Evolutionary conservation across 2,113 vertebrate genomes (phyloP).

Genomic region (Corythaeola cristata): DNA sequence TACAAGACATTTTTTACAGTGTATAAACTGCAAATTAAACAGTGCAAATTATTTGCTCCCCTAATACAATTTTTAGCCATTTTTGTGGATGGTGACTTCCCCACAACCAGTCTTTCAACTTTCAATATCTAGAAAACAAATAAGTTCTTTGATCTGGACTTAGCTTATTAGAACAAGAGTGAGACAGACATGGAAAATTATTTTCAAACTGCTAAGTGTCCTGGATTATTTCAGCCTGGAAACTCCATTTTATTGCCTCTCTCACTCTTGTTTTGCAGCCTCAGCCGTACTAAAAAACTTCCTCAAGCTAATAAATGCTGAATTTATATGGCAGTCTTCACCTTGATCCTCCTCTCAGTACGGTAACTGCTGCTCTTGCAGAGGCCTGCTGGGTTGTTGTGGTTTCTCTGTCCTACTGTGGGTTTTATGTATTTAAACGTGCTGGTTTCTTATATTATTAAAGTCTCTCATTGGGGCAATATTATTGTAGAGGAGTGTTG

Average conservation of each 20-base stretch:
- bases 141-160: background rate
- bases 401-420: conserved; percentile 35
- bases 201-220: background rate
- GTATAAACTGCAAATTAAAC: background rate
- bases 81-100: background rate
- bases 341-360: background rate
- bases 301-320: conserved; percentile 14
- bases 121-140: background rate
- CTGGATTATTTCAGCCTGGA: background rate
- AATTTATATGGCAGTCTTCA: conserved; percentile 34
- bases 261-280: background rate
- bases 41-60: background rate
- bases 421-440: conserved; percentile 50
- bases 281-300: background rate
- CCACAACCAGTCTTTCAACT: background rate
- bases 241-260: background rate
- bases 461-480: conserved; percentile 50
- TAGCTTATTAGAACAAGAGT: background rate
- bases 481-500: conserved; percentile 39
- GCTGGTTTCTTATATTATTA: conserved; percentile 47
- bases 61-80: background rate
- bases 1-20: background rate
- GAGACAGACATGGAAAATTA: background rate
- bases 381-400: conserved; percentile 22
- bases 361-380: background rate